Percentiles rank a stretch among this genome's conserved stretches.
Conservation (phyloP, 2,888 invertebrate genomes). For the Timema cristinae region DNA sequence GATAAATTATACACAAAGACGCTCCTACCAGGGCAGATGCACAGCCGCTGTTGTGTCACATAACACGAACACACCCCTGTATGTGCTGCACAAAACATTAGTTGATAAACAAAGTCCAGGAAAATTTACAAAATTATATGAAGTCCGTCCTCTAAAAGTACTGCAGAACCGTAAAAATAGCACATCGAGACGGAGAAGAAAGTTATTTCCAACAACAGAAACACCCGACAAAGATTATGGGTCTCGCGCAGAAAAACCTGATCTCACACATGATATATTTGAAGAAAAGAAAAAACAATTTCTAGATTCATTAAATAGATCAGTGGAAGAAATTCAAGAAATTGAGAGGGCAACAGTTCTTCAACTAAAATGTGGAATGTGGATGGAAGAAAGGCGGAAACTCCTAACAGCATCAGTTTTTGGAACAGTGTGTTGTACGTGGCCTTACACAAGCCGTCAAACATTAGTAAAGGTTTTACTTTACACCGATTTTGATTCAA, state of each 20-base stretch:
- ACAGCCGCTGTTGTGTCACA: conserved; percentile 10
- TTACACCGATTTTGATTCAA: background rate
- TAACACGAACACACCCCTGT: background rate
- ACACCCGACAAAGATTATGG: background rate
- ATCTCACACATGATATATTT: background rate
- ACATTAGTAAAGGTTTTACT: background rate
- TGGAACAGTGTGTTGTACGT: conserved; percentile 1
- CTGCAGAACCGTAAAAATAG: background rate
- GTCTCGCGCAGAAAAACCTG: background rate
- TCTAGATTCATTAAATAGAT: background rate
- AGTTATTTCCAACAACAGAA: background rate
- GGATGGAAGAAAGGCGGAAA: conserved; percentile 12
- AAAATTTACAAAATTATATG: conserved; percentile 1
- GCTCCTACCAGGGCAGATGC: background rate
- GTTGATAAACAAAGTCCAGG: background rate
- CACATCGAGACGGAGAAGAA: background rate
- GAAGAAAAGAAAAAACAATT: background rate
- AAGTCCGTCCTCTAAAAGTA: background rate
- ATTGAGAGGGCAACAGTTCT: background rate
- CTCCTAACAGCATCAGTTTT: background rate
- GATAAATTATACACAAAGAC: background rate
- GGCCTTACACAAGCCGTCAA: background rate
- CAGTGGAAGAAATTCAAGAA: conserved; percentile 11
- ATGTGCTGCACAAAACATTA: background rate
- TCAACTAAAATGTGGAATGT: conserved; percentile 2